Evolutionary conservation across 2,113 vertebrate species (phyloP).

Genomic region (Paraplagusia blochii): DNA sequence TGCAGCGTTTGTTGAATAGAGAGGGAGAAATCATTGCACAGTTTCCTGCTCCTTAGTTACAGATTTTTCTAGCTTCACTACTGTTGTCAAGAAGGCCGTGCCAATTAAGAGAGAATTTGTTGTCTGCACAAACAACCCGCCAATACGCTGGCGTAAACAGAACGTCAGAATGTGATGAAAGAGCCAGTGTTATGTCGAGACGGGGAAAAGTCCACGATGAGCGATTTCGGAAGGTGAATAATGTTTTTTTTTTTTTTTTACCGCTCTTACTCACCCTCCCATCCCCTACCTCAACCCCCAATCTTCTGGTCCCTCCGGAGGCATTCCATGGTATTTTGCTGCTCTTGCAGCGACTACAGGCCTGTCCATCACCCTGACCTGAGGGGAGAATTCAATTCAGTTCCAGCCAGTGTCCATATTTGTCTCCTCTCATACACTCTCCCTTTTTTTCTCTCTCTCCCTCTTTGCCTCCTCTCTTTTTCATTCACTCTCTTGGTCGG

Average conservation of each 20-base stretch:
- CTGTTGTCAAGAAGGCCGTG: slow-evolving; percentile 66
- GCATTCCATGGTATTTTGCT: slow-evolving; percentile 58
- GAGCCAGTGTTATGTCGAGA: slow-evolving; percentile 54
- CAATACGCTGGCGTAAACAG: slow-evolving; percentile 39
- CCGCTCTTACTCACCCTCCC: too few relatives aligned
- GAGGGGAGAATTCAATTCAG: slow-evolving; percentile 44
- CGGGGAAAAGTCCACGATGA: slow-evolving; percentile 44
- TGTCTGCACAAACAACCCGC: slow-evolving; percentile 51
- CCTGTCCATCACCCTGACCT: slow-evolving; percentile 54
- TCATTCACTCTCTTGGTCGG: slow-evolving; percentile 65
- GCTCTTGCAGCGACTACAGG: slow-evolving; percentile 37
- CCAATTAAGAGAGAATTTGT: slow-evolving; percentile 71
- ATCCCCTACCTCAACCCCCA: not conserved
- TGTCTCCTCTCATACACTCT: slow-evolving; percentile 28
- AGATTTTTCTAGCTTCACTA: slow-evolving; percentile 66
- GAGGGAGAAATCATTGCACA: slow-evolving; percentile 59
- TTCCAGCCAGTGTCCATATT: slow-evolving; percentile 47
- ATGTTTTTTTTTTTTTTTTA: slow-evolving; percentile 1
- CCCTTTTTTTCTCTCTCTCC: slow-evolving; percentile 14
- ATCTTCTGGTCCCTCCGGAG: slow-evolving; percentile 42
- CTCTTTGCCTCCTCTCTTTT: slow-evolving; percentile 43
- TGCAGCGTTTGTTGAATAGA: slow-evolving; percentile 40
- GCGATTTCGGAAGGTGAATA: slow-evolving; percentile 58
- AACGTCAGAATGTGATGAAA: slow-evolving; percentile 60
- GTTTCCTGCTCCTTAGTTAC: slow-evolving; percentile 59